Conservation (phyloP, 2,797 vertebrate genomes). For the Squalus acanthias region DNA sequence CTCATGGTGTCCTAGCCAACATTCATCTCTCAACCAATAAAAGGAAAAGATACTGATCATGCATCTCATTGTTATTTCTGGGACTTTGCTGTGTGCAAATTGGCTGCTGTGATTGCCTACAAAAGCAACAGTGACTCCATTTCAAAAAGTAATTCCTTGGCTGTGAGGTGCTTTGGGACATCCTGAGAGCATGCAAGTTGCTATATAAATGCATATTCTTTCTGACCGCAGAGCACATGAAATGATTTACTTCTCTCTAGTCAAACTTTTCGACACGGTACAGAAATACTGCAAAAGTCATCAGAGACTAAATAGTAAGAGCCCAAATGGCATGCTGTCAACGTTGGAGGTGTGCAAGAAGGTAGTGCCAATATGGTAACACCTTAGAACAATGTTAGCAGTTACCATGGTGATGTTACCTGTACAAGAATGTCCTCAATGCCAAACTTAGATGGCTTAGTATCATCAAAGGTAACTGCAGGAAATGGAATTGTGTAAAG, state of each 20-base stretch:
- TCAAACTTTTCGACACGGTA: not conserved
- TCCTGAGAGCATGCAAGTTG: not conserved
- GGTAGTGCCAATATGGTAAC: not conserved
- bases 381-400: not conserved
- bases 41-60: no score
- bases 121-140: no score
- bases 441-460: not conserved
- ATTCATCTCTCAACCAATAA: no score
- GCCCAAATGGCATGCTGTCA: not conserved
- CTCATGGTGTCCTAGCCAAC: no score
- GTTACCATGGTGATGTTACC: not conserved
- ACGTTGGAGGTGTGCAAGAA: not conserved
- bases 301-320: not conserved
- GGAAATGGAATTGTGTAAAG: not conserved
- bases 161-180: not conserved
- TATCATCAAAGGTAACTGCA: not conserved
- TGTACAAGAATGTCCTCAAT: no score
- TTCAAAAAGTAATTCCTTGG: no score
- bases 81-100: no score
- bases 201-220: not conserved
- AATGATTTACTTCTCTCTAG: not conserved
- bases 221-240: not conserved
- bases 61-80: no score
- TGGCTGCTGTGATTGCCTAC: no score
- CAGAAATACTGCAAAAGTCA: not conserved